Evolutionary conservation across 1,140 invertebrate species (phyloP), one percentile per base, ranked within the genome.

Genomic region (Dufourea novaeangliae): DNA sequence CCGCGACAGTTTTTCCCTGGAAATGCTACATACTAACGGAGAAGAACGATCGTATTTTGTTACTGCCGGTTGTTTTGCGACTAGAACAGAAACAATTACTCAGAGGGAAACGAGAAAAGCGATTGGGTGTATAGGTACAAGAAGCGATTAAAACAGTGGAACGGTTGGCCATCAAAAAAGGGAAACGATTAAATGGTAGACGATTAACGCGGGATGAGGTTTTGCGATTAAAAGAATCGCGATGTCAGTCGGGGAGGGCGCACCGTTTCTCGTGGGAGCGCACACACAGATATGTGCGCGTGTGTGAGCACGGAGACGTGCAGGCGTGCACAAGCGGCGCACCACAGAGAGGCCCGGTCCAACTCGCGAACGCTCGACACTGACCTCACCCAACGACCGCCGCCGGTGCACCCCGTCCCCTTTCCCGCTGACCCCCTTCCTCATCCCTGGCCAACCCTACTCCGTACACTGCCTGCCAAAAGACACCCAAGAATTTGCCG

Each of bases 331-430:
- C 34, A 56, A 52, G 70, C 61, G 75, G 50, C 70, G 70, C 73
- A 70, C 57, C 84, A 80, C 70, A 69, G 81, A 62, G 73, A 86
- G 90, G 90, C 90, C 90, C 90, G 89, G 88, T 90, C 91, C 90
- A 90, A 91, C 90, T 88, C 88, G 88, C 87, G 85, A 91, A 88
- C 86, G 87, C 87, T 88, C 90, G 89, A 90, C 90, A 92, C 88
- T 92, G 91, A 92, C 91, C 91, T 92, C 91, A 91, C 90, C 90
- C 90, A 92, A 92, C 90, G 88, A 87, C 82, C 88, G 87, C 80
- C 82, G 68, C 73, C 80, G 80, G 74, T 82, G 69, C 80, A 77
- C 78, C 62, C 66, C 77, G 34, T 37, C 22, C 72, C 41, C 54
- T 6, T 25, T 34, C 20, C 32, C 46, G 7, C n/a, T 29, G 4